Evolutionary conservation across 2,113 vertebrate species (phyloP).

Genomic region (Hipposideros armiger): DNA sequence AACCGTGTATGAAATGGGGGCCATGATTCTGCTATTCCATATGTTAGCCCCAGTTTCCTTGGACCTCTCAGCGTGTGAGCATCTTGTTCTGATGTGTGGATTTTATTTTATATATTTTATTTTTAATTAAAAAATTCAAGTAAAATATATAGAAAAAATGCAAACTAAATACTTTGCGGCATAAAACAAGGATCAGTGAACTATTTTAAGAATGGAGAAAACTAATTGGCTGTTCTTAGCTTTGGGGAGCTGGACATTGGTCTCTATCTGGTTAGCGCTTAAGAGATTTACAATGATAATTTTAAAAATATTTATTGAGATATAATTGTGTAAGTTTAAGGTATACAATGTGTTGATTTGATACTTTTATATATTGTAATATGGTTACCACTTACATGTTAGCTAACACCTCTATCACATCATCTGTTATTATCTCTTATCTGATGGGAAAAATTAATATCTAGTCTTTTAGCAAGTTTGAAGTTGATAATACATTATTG

Average conservation of each 20-base stretch:
- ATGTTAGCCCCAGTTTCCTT: not conserved
- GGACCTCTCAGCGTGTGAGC: not conserved
- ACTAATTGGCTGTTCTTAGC: not conserved
- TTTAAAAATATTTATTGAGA: not conserved
- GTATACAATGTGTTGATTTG: not conserved
- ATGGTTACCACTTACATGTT: not conserved
- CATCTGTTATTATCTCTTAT: not conserved
- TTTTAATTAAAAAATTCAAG: not conserved
- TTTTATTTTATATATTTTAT: not conserved
- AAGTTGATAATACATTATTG: not conserved
- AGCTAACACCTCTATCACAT: not conserved
- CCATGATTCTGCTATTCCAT: not conserved
- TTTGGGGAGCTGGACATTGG: not conserved
- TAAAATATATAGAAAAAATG: not conserved
- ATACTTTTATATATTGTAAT: not conserved
- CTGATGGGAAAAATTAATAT: not conserved
- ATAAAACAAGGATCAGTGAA: not conserved
- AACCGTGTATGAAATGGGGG: not conserved
- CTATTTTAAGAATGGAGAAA: slow-evolving; percentile 1
- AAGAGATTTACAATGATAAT: not conserved
- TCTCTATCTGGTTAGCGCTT: not conserved
- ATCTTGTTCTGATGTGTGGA: not conserved
- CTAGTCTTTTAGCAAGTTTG: not conserved
- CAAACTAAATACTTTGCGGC: not conserved
- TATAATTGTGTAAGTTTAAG: not conserved